Base-by-base conservation (phyloP, 1,140 invertebrate genomes). In the Eriosoma lanigerum region DNA sequence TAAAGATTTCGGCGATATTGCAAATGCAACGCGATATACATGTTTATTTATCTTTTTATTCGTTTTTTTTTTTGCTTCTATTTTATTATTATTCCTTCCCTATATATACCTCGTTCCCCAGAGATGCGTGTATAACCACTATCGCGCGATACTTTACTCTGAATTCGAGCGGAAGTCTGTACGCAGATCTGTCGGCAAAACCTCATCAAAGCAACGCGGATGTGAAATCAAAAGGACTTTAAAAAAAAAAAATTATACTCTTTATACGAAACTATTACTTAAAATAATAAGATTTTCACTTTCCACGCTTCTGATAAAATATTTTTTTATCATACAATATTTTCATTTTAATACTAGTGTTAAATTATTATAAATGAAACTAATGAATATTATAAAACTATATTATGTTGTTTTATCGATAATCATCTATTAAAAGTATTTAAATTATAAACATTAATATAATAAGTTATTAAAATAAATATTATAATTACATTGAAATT, bases 1-100 rank as follows among this genome's bases (percentile, higher is more conserved):
- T 26, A 58, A 19, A 60, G 32, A 60, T 76, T 76, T 60, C n/a
- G 73, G 73, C 73, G 73, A 76, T 76, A 76, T 76, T 76, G 73
- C 52, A 38, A 58, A 76, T 44, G 32, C 52, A 44, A 76, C 54
- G 73, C 73, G 38, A 46, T 50, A 50, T 70, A 70, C 66, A 50
- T 70, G 46, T 19, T 26, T 50, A 19, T 70, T 50, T 50, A 26
- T 70, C 15, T 70, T 70, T 54, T 54, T 54, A 54, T 8, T n/a
- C 52, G 15, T 19, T 8, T 54, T n/a, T 54, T 54, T 54, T 48
- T 70, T 26, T 29, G 4, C 13, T 19, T 19, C 24, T 50, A 19
- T 66, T 44, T 66, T 66, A 13, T 19, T 32, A 13, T 38, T 44
- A 44, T 66, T 44, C 19, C 26, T 52, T 52, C 46, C 24, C 15